Evolutionary conservation across 2,797 vertebrate genomes (phyloP), one percentile per base, ranked within the genome.

Genomic region (Rhynchonycteris naso): DNA sequence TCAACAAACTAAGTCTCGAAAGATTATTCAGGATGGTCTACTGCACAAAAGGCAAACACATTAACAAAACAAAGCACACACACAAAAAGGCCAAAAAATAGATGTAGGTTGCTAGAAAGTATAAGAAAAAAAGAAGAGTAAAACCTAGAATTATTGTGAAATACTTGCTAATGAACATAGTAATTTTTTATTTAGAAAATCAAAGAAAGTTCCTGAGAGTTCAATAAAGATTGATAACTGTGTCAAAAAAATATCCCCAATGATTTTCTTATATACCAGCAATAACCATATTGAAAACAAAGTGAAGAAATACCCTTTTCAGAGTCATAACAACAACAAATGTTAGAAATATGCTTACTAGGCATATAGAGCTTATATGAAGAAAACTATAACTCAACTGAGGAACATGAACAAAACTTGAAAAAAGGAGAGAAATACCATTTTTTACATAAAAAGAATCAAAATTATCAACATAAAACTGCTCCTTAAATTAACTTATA

Each of bases 91-190:
- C 22, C 52, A 95, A 95, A 18, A n/a, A 33, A 35, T 58, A 66
- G 26, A 87, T 90, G 18, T 63, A 30, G 24, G 3, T 71, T 88
- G 38, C 28, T 61, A 82, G 43, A 59, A 93, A 71, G 28, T 59
- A 8, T 82, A 94, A 85, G 33, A 59, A 28, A 93, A 93, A 86
- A 66, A 69, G 28, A 68, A 68, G 72, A 88, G 15, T 93, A 22
- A 76, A 88, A 85, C 24, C 22, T 69, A 76, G 66, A 76, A 33
- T 43, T 81, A 86, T 50, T 66, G 38, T 65, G 56, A 71, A 93
- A 78, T 71, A 78, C 7, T 61, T 78, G 19, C 10, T 82, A 81
- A 81, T 52, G 28, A 7, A 56, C 15, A 47, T 68, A 8, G 7
- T 85, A 26, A 81, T 71, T 72, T 33, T 54, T 3, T 43, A n/a